Evolutionary conservation across 2,888 invertebrate species (phyloP), one percentile per base, ranked within the genome.

Genomic region (Patella caerulea): DNA sequence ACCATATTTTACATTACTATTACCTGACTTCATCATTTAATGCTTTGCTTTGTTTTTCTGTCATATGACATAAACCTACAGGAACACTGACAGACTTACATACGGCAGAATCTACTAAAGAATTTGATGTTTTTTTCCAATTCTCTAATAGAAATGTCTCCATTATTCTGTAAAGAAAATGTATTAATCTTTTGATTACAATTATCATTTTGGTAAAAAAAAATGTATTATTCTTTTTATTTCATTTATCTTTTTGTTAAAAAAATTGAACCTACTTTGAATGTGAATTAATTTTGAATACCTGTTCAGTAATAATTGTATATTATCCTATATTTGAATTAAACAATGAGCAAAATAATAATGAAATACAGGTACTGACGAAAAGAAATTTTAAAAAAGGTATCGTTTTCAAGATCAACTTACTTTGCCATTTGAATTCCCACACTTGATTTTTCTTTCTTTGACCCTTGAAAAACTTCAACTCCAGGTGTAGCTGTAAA

Each of bases 401-500:
- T 45, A 45, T 45, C 7, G 45, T 0, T 45, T 45, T 45, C 9
- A 45, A 45, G 7, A 45, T 14, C 4, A 7, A 79, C 87, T 83
- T 82, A 87, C 86, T 88, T 89, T 72, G 83, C 81, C 70, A 89
- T 76, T 74, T 89, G 89, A 78, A 83, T 85, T 14, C 87, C 87
- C 19, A 89, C 83, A 56, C 89, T 88, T 84, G 86, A 88, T 45
- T 84, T 82, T 59, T 86, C 86, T 76, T 85, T 86, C 72, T 86
- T 87, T 9, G 88, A 87, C 4, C 85, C 83, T 76, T 89, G 89
- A 78, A 88, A 87, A 2, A 88, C 87, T 77, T 88, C 87, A 17
- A 89, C 82, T 78, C 83, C 86, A 45, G 88, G 88, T 5, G 84
- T 80, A 59, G 80, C 86, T 86, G 81, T 54, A 84, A 83, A 19